A percentile compares a stretch with the other conserved stretches of the same genome.
Conservation (phyloP, 2,888 invertebrate genomes). For the Drosophila cognata region DNA sequence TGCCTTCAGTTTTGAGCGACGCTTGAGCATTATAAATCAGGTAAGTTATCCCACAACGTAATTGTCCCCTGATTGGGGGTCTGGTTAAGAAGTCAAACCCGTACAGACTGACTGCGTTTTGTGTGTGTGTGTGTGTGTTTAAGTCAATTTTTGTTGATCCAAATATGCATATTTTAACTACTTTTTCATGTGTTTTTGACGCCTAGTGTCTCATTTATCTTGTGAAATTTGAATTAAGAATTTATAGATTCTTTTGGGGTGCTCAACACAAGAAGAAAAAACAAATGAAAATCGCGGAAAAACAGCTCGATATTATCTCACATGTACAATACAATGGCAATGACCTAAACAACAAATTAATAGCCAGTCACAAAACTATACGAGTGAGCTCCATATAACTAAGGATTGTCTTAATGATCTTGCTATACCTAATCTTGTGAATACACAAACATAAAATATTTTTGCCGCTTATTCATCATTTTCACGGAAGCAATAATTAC, state of each 20-base stretch:
- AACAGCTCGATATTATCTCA: background rate
- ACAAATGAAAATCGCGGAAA: background rate
- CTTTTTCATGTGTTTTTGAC: background rate
- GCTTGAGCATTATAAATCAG: conserved; percentile 83
- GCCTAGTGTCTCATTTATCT: background rate
- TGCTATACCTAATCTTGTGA: background rate
- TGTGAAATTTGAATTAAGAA: background rate
- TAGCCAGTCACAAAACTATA: background rate
- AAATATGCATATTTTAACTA: background rate
- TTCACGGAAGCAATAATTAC: background rate
- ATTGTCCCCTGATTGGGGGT: background rate
- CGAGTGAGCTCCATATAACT: background rate
- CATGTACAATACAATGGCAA: too few relatives aligned
- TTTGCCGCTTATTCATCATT: background rate
- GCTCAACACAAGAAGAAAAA: background rate
- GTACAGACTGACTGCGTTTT: background rate
- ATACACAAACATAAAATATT: background rate
- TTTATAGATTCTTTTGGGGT: background rate
- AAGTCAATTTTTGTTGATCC: background rate
- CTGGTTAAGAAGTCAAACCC: background rate
- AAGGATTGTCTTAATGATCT: conserved; percentile 10
- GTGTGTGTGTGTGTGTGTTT: background rate
- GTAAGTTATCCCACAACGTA: too few relatives aligned
- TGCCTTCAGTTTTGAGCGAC: conserved; percentile 81
- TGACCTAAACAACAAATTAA: background rate